Percentiles rank a stretch among this genome's conserved stretches.
Evolutionary conservation across 2,113 vertebrate species (phyloP).

Genomic region (Chlamydotis undulata): DNA sequence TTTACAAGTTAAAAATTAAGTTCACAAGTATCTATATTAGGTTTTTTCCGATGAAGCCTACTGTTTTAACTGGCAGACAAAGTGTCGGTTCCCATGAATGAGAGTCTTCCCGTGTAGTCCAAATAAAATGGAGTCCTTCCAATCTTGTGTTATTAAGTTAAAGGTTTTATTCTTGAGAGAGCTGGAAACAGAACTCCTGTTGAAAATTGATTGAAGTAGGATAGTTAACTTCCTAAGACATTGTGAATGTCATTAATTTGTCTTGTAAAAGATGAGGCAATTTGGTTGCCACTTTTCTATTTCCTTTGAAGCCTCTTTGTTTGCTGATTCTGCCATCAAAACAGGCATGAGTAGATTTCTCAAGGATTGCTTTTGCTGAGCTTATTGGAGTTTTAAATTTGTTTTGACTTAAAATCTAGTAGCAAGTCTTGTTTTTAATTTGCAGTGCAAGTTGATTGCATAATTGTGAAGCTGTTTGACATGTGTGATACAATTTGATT

Average conservation of each 20-base stretch:
- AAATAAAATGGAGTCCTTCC: background rate
- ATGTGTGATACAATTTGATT: conserved; percentile 56
- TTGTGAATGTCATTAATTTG: conserved; percentile 1
- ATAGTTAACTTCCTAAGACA: background rate
- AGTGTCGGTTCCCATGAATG: background rate
- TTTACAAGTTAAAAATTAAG: background rate
- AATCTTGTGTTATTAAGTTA: background rate
- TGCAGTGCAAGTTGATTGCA: conserved; percentile 56
- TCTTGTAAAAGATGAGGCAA: background rate
- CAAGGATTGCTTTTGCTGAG: conserved; percentile 42
- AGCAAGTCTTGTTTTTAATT: conserved; percentile 62
- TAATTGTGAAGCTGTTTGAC: conserved; percentile 66
- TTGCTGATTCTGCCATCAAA: background rate
- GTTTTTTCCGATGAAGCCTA: background rate
- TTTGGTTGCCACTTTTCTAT: background rate
- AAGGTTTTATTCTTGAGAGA: conserved; percentile 4
- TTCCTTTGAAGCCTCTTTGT: background rate
- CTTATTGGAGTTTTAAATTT: conserved; percentile 37
- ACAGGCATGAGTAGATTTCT: background rate
- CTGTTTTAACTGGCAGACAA: background rate
- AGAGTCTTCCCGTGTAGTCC: background rate
- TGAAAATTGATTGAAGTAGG: background rate
- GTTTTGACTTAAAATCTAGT: conserved; percentile 61
- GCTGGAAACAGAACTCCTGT: background rate
- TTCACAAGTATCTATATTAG: background rate